Evolutionary conservation across 2,797 vertebrate genomes (phyloP).

Genomic region (Harpagifer antarcticus): DNA sequence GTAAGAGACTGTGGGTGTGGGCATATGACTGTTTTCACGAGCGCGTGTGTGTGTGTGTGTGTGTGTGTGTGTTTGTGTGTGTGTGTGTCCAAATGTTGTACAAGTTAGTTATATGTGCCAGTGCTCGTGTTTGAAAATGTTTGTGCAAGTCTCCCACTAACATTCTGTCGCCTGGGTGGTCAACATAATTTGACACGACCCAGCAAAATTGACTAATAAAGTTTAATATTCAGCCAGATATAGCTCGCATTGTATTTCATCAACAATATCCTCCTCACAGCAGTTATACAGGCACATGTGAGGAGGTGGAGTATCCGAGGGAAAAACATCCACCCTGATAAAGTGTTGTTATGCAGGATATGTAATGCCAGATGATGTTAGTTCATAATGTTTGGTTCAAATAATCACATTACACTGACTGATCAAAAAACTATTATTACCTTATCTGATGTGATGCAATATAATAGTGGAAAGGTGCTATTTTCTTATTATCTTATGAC

Average conservation of each 20-base stretch:
- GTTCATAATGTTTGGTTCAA: conserved; percentile 31
- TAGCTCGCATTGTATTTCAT: conserved; percentile 56
- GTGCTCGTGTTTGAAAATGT: conserved; percentile 61
- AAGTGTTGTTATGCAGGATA: conserved; percentile 8
- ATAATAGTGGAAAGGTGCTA: not conserved
- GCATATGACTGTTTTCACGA: conserved; percentile 60
- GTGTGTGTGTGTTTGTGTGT: no score
- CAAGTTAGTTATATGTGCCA: conserved; percentile 61
- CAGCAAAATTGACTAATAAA: conserved; percentile 52
- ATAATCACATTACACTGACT: conserved; percentile 13
- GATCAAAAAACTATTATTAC: not conserved
- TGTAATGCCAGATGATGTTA: conserved; percentile 21
- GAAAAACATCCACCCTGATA: conserved; percentile 27
- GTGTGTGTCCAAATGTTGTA: conserved; percentile 57
- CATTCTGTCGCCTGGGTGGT: conserved; percentile 76
- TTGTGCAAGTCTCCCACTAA: conserved; percentile 76
- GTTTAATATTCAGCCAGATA: conserved; percentile 53
- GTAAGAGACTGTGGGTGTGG: conserved; percentile 65
- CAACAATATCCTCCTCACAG: conserved; percentile 39
- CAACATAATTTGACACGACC: conserved; percentile 66
- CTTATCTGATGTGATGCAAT: conserved; percentile 4
- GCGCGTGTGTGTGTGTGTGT: conserved; percentile 9
- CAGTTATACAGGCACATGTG: conserved; percentile 34
- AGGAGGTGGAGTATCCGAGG: conserved; percentile 31
- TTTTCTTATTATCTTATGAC: not conserved